These are phyloP conservation scores for Mythimna pallens DNA, from an alignment of 2,888 invertebrate genomes.

Conservation along the genomic window DNA sequence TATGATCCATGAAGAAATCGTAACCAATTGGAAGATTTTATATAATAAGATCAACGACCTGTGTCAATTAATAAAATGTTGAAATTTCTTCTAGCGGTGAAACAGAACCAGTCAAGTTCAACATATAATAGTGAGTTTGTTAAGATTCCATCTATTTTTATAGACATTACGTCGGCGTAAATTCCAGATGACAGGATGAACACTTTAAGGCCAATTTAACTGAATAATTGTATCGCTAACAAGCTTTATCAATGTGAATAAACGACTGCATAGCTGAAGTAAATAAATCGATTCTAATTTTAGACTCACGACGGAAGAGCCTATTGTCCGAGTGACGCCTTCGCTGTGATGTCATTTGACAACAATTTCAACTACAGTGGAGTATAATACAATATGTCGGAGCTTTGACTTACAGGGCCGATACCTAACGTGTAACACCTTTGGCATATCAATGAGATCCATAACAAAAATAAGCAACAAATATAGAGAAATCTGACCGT, in stretches of 20 bases:
- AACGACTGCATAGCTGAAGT: slow-evolving; percentile 11
- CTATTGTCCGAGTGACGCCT: slow-evolving; percentile 30
- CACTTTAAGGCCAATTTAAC: slow-evolving; percentile 1
- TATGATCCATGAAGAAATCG: slow-evolving; percentile 34
- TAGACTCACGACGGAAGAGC: slow-evolving; percentile 27
- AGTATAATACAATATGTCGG: slow-evolving; percentile 6
- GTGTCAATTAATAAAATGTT: slow-evolving; percentile 23
- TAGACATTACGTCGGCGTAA: not conserved
- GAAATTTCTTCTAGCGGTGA: not conserved
- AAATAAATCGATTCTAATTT: slow-evolving; percentile 43
- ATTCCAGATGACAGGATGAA: slow-evolving; percentile 9
- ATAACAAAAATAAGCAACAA: slow-evolving; percentile 33
- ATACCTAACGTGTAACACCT: slow-evolving; percentile 22
- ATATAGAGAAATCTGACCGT: slow-evolving; percentile 31
- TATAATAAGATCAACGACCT: slow-evolving; percentile 53
- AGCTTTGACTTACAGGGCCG: slow-evolving; percentile 23
- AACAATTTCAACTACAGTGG: slow-evolving; percentile 12
- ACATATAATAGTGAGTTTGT: not conserved
- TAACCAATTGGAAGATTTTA: slow-evolving; percentile 46
- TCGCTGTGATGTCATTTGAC: slow-evolving; percentile 31
- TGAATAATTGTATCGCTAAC: slow-evolving; percentile 19
- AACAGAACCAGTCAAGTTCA: slow-evolving; percentile 28
- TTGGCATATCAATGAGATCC: slow-evolving; percentile 55
- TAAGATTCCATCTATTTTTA: slow-evolving; percentile 19
- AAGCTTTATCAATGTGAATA: slow-evolving; percentile 18